phyloP scores from a whole-genome alignment of 1,140 invertebrate species.

The Phymastichus coffea region DNA sequence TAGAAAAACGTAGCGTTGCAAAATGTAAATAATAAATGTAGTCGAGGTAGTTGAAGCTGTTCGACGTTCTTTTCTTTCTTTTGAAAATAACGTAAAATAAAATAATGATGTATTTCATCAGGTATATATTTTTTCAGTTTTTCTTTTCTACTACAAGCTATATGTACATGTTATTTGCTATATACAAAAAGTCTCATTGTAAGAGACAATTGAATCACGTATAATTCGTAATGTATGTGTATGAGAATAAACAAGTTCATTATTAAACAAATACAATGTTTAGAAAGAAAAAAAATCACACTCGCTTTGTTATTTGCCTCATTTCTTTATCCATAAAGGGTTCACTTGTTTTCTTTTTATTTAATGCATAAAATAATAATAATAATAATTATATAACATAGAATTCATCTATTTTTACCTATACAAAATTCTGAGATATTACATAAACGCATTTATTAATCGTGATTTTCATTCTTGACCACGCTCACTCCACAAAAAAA shows the following conservation, averaged over 20 bases:
- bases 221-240: constrained; percentile 14
- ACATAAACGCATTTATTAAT: constrained; percentile 4
- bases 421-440: too few relatives aligned
- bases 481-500: constrained; percentile 12
- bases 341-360: constrained; percentile 11
- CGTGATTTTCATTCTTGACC: neutral
- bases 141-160: too few relatives aligned
- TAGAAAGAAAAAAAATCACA: constrained; percentile 13
- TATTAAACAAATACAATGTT: constrained; percentile 18
- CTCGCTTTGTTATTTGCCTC: constrained; percentile 1
- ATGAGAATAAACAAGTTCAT: neutral
- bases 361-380: constrained; percentile 12
- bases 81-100: too few relatives aligned
- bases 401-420: constrained; percentile 5
- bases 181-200: neutral
- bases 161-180: neutral
- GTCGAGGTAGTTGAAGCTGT: too few relatives aligned
- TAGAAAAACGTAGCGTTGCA: too few relatives aligned
- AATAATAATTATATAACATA: constrained; percentile 4
- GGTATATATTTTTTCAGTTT: too few relatives aligned
- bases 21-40: too few relatives aligned
- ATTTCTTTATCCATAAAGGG: constrained; percentile 4
- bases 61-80: too few relatives aligned
- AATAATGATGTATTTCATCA: too few relatives aligned
- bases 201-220: neutral